Conservation (phyloP, 1,140 invertebrate species). For the Drosophila pruinosa region DNA sequence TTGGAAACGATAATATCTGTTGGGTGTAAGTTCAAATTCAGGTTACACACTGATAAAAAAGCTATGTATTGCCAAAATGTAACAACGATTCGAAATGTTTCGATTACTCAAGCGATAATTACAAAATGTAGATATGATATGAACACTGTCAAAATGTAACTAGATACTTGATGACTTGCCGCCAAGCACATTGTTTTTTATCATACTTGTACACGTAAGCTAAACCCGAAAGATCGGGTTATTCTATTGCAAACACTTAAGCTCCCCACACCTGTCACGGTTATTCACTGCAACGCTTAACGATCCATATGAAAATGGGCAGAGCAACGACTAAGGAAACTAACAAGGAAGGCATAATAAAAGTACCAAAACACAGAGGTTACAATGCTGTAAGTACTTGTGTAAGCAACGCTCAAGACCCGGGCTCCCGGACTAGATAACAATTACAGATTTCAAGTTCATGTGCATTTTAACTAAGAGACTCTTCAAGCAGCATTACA, state of each 20-base stretch:
- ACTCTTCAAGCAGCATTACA: conserved; percentile 21
- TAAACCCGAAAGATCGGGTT: conserved; percentile 16
- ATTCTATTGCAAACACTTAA: conserved; percentile 32
- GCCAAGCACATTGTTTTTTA: not conserved
- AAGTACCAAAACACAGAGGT: conserved; percentile 3
- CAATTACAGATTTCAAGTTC: conserved; percentile 66
- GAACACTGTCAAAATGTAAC: conserved; percentile 10
- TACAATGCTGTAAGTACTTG: not conserved
- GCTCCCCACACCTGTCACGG: conserved; percentile 8
- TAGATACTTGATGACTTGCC: conserved; percentile 14
- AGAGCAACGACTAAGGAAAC: conserved; percentile 3
- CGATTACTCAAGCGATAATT: not conserved
- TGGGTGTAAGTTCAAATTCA: not conserved
- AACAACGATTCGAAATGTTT: not conserved
- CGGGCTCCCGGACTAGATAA: conserved; percentile 35
- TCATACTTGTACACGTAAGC: not conserved
- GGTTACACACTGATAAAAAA: not conserved
- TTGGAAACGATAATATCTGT: not conserved
- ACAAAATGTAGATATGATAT: conserved; percentile 7
- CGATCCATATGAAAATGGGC: conserved; percentile 8
- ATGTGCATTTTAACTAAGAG: conserved; percentile 59
- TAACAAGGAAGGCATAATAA: conserved; percentile 22
- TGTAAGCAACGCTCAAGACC: not conserved
- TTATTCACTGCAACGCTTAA: conserved; percentile 11
- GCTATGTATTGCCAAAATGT: not conserved